Evolutionary conservation across 1,140 invertebrate genomes (phyloP).

Genomic region (Drosophila simulans): DNA sequence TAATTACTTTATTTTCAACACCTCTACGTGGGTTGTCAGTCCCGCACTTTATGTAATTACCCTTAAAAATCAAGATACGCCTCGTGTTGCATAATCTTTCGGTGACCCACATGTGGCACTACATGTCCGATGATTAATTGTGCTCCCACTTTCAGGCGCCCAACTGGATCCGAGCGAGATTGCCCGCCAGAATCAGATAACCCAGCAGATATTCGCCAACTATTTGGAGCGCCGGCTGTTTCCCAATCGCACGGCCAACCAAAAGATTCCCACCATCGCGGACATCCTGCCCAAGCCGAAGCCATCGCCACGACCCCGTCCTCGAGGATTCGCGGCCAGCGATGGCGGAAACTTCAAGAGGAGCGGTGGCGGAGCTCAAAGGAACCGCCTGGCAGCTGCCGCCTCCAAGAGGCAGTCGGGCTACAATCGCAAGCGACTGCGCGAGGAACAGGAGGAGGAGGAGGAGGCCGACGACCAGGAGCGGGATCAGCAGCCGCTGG

Average conservation of each 20-base stretch:
- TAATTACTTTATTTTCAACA: constrained; percentile 61
- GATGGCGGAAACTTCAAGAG: constrained; percentile 44
- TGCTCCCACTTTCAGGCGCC: constrained; percentile 52
- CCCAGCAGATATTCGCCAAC: constrained; percentile 89
- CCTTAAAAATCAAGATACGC: constrained; percentile 11
- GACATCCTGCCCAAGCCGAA: constrained; percentile 86
- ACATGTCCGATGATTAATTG: constrained; percentile 59
- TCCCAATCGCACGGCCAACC: constrained; percentile 85
- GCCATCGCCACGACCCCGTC: constrained; percentile 53
- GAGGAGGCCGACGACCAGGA: constrained; percentile 39
- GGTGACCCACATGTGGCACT: constrained; percentile 54
- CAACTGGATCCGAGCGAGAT: constrained; percentile 86
- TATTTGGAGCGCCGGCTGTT: constrained; percentile 88
- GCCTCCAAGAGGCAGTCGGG: constrained; percentile 46
- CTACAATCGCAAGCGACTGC: constrained; percentile 8
- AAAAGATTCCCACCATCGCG: constrained; percentile 86
- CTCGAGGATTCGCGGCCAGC: constrained; percentile 62
- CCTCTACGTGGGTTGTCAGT: constrained; percentile 43
- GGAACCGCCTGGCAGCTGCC: constrained; percentile 59
- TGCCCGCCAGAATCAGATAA: constrained; percentile 89
- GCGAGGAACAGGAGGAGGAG: constrained; percentile 41
- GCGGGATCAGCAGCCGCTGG: constrained; percentile 45
- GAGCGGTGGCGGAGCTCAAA: constrained; percentile 55
- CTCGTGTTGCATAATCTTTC: constrained; percentile 47
- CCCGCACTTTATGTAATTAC: constrained; percentile 68